Conservation (phyloP, 2,113 vertebrate genomes). For the Pelodiscus sinensis region DNA sequence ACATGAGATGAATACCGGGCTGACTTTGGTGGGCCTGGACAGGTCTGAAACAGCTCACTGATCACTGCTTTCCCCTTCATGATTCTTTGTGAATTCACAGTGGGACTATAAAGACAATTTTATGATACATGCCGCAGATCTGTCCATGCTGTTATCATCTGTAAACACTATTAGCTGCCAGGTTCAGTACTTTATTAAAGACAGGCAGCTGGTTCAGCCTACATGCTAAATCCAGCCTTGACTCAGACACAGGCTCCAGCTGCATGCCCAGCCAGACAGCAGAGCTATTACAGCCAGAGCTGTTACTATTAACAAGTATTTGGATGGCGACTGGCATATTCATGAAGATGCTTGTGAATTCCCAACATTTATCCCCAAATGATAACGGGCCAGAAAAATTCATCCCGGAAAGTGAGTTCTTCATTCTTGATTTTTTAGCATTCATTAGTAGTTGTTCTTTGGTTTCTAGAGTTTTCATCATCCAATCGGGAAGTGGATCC, state of each 20-base stretch:
- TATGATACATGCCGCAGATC: not conserved
- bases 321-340: not conserved
- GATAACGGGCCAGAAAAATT: not conserved
- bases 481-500: not conserved
- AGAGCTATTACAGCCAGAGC: rapidly evolving
- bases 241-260: not conserved
- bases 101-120: not conserved
- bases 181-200: slow-evolving; percentile 13
- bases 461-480: not conserved
- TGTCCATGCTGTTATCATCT: slow-evolving; percentile 22
- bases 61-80: rapidly evolving
- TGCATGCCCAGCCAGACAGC: not conserved
- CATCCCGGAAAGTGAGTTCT: not conserved
- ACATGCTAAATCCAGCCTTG: rapidly evolving
- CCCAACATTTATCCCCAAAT: not conserved
- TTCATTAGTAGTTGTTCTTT: not conserved
- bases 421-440: not conserved
- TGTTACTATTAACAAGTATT: not conserved
- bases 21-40: no score
- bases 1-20: not conserved
- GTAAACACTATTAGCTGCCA: not conserved
- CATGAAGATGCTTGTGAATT: not conserved
- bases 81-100: not conserved
- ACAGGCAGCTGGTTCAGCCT: slow-evolving; percentile 7
- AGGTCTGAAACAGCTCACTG: not conserved